Evolutionary conservation across 2,888 invertebrate genomes (phyloP).

Genomic region (Dryobota labecula): DNA sequence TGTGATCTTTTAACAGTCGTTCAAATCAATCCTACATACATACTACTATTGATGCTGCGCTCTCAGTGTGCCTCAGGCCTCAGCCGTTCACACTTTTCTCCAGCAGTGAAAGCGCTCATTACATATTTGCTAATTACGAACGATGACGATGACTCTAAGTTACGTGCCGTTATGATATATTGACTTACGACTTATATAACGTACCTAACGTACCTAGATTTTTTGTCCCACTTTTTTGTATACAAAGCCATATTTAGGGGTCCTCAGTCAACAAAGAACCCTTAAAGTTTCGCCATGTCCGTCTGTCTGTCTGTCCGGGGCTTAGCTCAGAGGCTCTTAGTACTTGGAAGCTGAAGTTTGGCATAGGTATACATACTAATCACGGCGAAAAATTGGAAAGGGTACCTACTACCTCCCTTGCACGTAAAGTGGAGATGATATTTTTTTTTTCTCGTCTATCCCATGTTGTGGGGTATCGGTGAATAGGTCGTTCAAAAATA

Average conservation of each 20-base stretch:
- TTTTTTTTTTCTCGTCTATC: too few species aligned
- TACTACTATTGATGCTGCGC: not conserved
- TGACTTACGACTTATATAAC: slow-evolving; percentile 39
- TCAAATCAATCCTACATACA: not conserved
- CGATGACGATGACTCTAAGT: slow-evolving; percentile 36
- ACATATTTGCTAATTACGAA: slow-evolving; percentile 61
- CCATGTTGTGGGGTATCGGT: too few species aligned
- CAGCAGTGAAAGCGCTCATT: slow-evolving; percentile 56
- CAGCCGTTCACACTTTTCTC: slow-evolving; percentile 30
- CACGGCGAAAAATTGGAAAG: too few species aligned
- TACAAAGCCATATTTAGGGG: not conserved
- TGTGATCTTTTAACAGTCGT: not conserved
- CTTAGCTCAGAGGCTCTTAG: too few species aligned
- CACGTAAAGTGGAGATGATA: too few species aligned
- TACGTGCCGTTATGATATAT: slow-evolving; percentile 26
- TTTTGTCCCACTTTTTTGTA: slow-evolving; percentile 27
- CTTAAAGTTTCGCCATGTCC: too few species aligned
- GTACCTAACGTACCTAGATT: slow-evolving; percentile 22
- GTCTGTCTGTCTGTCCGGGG: too few species aligned
- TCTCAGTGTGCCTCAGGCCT: slow-evolving; percentile 21
- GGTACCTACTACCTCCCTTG: too few species aligned
- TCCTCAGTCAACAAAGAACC: too few species aligned
- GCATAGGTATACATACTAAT: too few species aligned
- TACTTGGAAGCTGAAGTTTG: too few species aligned
- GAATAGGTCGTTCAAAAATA: too few species aligned